These are phyloP conservation scores for Ovis canadensis DNA, from an alignment of 2,113 vertebrate species.

Conservation along the genomic window DNA sequence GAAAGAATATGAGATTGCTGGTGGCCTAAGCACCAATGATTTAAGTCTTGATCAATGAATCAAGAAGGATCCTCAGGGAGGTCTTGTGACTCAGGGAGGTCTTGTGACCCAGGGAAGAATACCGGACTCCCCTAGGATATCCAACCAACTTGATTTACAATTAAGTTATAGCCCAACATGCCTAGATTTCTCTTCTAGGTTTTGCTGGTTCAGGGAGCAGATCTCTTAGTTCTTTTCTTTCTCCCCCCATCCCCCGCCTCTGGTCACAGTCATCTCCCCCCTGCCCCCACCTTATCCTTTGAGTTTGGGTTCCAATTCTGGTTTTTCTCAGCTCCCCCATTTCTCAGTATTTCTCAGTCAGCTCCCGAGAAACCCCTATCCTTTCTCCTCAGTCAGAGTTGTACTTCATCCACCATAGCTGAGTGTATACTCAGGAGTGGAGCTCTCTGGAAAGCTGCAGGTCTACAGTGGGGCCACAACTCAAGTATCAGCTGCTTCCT, in stretches of 20 bases:
- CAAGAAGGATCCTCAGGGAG: background rate
- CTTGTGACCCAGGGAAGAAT: background rate
- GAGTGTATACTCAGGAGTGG: background rate
- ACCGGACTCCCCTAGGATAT: background rate
- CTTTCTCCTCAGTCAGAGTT: background rate
- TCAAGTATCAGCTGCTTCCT: background rate
- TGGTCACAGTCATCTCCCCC: background rate
- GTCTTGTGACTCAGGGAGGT: background rate
- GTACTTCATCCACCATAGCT: background rate
- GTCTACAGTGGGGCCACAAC: background rate
- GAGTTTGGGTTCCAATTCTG: background rate
- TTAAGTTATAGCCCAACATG: background rate
- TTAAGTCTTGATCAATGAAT: background rate
- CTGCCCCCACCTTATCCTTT: background rate
- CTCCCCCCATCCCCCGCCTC: accelerated
- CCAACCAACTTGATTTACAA: background rate
- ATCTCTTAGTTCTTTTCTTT: background rate
- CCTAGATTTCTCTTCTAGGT: background rate
- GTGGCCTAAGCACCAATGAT: background rate
- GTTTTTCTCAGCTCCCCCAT: background rate
- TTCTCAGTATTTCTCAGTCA: background rate
- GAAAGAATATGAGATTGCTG: background rate
- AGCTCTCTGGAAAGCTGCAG: background rate
- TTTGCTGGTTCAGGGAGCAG: background rate
- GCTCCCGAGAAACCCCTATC: background rate